Base-by-base conservation (phyloP, 2,113 vertebrate genomes). In the Perccottus glenii region DNA sequence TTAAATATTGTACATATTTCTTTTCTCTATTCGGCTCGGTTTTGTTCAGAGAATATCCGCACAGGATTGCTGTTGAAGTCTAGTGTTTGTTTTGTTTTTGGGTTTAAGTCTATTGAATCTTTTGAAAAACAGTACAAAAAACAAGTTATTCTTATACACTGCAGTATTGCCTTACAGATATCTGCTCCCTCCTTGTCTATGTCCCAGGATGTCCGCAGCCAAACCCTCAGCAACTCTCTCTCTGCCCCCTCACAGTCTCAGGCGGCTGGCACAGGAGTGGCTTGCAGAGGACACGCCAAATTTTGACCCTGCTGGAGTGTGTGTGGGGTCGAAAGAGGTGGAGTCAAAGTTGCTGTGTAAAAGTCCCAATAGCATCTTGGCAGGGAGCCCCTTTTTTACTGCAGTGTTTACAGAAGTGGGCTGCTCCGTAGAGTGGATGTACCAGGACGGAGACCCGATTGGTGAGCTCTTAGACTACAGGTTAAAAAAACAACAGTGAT, bases 331-430 rank as follows among this genome's bases (percentile, higher is more conserved):
- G 0, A 70, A 57, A 9, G 86, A 81, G 2, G 81, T 90, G 0
- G 80, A 85, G 42, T 92, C 92, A 0, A 59, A 68, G 9, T 36
- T 94, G 60, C 58, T 94, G 48, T 93, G 92, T 81, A 96, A 96
- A 79, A 93, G 91, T 0, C 86, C 92, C 0, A 81, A 87, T 67
- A 90, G 87, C 7, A 11, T 94, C 3, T 78, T 96, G 69, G 95
- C 95, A 0, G 94, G 94, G 14, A 78, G 85, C 15, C 93, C 94
- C 3, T 96, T 96, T 85, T 94, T 95, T 11, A 90, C 92, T 0
- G 93, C 94, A 0, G 81, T 96, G 72, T 95, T 95, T 70, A 69
- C 84, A 2, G 92, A 90, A 42, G 82, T 94, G 10, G 88, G 88
- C 72, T 96, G 95, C 80, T 85, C 78, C 0, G 94, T 96, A 58